Evolutionary conservation across 2,888 invertebrate genomes (phyloP), one percentile per base, ranked within the genome.

Genomic region (Eremobia ochroleuca): DNA sequence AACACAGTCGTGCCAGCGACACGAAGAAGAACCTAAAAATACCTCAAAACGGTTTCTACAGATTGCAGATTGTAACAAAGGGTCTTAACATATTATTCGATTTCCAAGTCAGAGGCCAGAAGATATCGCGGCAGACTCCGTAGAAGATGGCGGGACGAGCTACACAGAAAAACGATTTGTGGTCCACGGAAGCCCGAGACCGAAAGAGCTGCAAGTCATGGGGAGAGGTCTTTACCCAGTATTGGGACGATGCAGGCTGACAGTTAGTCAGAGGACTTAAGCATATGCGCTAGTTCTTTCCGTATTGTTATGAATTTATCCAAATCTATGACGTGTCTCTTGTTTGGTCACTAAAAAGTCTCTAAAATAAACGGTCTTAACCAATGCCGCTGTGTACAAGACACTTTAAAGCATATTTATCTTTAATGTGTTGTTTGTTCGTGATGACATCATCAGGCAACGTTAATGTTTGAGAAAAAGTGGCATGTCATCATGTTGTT

Each of bases 351-450:
- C 72, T 52, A 55, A 11, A n/a, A 52, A 52, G 43, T n/a, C 9
- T 52, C 28, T 18, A 40, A 77, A 67, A 76, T 76, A 46, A 59
- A 31, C 58, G 4, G 61, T 43, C 40, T 21, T 15, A 52, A 70
- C 61, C 73, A 80, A 46, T 62, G 55, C 64, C 46, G n/a, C 18
- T 81, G 75, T 78, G 78, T 81, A 76, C 78, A 79, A 65, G 40
- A 79, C 82, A 76, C 82, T 79, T 58, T 75, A 75, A 81, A 76
- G 15, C 34, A 79, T 81, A 81, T 78, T 78, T 78, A 65, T 82
- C 76, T 78, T 79, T 21, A 79, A 65, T 43, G 58, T 59, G 43
- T 58, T 79, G 76, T 82, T 82, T 76, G 82, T 52, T n/a, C 82
- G 2, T 28, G 28, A 69, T 83, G 69, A 77, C 52, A 43, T 83